A percentile compares a stretch with the other conserved stretches of the same genome.
These are phyloP conservation scores for Archivesica marissinica DNA, from an alignment of 1,140 invertebrate genomes.

Conservation along the genomic window DNA sequence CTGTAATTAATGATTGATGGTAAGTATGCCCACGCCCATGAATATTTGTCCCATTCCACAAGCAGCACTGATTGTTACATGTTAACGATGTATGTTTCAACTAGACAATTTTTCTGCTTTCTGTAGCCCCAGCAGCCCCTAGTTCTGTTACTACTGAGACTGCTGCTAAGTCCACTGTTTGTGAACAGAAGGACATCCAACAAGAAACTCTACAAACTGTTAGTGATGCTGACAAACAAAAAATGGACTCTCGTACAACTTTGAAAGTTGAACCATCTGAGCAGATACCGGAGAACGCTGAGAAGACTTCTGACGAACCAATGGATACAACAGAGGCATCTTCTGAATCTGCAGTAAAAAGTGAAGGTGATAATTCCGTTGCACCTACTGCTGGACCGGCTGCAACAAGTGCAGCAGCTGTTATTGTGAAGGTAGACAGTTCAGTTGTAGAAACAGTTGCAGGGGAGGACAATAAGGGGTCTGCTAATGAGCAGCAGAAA, in stretches of 20 bases:
- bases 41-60: background rate
- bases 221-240: constrained; percentile 16
- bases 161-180: constrained; percentile 10
- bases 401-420: background rate
- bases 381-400: background rate
- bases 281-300: background rate
- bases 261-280: background rate
- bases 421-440: background rate
- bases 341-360: background rate
- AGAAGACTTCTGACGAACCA: background rate
- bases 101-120: constrained; percentile 64
- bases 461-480: background rate
- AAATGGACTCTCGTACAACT: background rate
- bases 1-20: too few species aligned
- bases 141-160: constrained; percentile 47
- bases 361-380: background rate
- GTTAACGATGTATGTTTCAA: constrained; percentile 56
- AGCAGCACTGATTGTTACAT: constrained; percentile 13
- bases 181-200: constrained; percentile 15
- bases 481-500: background rate
- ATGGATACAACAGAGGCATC: background rate
- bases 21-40: constrained; percentile 42
- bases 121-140: constrained; percentile 55
- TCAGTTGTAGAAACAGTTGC: background rate
- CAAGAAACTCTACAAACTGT: background rate